phyloP scores from a whole-genome alignment of 2,888 invertebrate species.

The Hypselothyrea guttata region DNA sequence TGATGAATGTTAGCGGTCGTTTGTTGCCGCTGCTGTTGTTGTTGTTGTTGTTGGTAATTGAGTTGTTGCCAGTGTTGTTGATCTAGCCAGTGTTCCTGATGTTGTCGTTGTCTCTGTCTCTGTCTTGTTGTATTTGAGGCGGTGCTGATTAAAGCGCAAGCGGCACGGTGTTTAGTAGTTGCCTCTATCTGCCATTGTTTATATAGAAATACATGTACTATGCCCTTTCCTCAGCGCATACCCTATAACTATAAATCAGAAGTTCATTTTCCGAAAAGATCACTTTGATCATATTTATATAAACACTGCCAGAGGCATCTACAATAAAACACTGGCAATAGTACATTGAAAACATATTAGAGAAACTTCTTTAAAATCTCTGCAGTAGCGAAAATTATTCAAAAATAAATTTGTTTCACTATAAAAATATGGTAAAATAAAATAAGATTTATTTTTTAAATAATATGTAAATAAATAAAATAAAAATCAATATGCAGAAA shows the following conservation, averaged over 20 bases:
- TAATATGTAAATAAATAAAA: no score
- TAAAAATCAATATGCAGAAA: no score
- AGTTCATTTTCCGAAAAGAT: no score
- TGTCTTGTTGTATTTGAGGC: slow-evolving; percentile 40
- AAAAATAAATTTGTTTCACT: no score
- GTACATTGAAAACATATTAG: no score
- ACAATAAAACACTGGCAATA: no score
- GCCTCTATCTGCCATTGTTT: slow-evolving; percentile 49
- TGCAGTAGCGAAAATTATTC: no score
- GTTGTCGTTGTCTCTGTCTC: slow-evolving; percentile 18
- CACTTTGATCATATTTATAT: no score
- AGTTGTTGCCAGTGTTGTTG: slow-evolving; percentile 63
- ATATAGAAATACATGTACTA: slow-evolving; percentile 52
- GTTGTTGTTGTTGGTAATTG: slow-evolving; percentile 66
- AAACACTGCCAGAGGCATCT: no score
- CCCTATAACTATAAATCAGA: not conserved
- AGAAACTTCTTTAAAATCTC: no score
- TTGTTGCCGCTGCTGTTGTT: slow-evolving; percentile 41
- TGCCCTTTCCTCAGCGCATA: slow-evolving; percentile 28
- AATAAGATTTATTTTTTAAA: no score
- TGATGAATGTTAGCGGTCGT: slow-evolving; percentile 70
- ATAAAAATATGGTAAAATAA: no score
- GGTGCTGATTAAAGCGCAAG: slow-evolving; percentile 66
- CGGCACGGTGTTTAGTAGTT: slow-evolving; percentile 64
- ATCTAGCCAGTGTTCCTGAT: slow-evolving; percentile 37